Evolutionary conservation across 1,140 invertebrate genomes (phyloP).

Genomic region (Trigoniulus corallinus): DNA sequence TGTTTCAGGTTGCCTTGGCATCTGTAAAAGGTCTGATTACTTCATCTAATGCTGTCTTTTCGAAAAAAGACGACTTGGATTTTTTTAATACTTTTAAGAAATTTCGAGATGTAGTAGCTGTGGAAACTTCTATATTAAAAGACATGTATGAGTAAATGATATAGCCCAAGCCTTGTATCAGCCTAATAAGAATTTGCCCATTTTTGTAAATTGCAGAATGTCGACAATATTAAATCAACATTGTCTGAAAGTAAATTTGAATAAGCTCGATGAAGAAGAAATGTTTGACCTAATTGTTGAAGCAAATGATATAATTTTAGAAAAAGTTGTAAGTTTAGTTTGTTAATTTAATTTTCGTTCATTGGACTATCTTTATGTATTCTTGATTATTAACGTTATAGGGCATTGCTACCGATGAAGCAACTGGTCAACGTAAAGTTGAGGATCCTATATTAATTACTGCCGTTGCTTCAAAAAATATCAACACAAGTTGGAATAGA

Average conservation of each 20-base stretch:
- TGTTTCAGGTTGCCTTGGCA: slow-evolving; percentile 20
- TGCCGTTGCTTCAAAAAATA: slow-evolving; percentile 19
- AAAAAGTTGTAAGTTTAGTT: slow-evolving; percentile 43
- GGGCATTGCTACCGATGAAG: slow-evolving; percentile 46
- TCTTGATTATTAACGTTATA: slow-evolving; percentile 16
- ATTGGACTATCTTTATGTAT: neutral
- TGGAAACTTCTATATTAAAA: slow-evolving; percentile 35
- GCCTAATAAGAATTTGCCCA: neutral
- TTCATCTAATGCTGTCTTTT: slow-evolving; percentile 45
- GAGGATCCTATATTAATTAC: slow-evolving; percentile 32
- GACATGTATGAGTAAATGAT: slow-evolving; percentile 24
- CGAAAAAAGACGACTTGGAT: slow-evolving; percentile 41
- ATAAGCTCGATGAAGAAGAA: slow-evolving; percentile 34
- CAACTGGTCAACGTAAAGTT: slow-evolving; percentile 43
- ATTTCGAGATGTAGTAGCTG: slow-evolving; percentile 41
- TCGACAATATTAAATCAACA: slow-evolving; percentile 36
- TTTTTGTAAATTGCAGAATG: slow-evolving; percentile 21
- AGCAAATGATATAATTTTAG: slow-evolving; percentile 62
- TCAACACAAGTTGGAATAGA: slow-evolving; percentile 39
- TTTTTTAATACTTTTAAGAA: slow-evolving; percentile 50
- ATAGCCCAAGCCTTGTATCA: neutral
- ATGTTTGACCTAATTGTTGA: slow-evolving; percentile 55
- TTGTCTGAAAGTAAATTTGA: slow-evolving; percentile 40
- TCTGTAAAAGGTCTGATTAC: slow-evolving; percentile 43
- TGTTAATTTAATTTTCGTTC: slow-evolving; percentile 9